A percentile compares a stretch with the other conserved stretches of the same genome.
Conservation (phyloP, 2,888 invertebrate species). For the Pycnomerus fuliginosus region DNA sequence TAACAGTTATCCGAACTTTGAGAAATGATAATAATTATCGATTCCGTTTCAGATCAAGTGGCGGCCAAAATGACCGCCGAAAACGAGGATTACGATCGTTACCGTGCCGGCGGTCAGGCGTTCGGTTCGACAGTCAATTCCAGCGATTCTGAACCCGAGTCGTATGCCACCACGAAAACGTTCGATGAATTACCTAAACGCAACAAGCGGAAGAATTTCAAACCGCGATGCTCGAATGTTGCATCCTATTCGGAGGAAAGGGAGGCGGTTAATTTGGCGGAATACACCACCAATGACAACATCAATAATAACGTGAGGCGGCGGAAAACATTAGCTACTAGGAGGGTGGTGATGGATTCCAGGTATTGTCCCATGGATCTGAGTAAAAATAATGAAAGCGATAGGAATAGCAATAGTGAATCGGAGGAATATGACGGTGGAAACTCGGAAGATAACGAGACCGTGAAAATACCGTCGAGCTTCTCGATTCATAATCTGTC, state of each 20-base stretch:
- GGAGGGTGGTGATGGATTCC: constrained; percentile 38
- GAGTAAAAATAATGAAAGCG: constrained; percentile 43
- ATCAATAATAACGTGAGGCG: constrained; percentile 43
- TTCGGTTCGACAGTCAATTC: constrained; percentile 52
- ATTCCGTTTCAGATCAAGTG: constrained; percentile 42
- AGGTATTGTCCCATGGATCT: constrained; percentile 49
- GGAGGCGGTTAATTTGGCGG: constrained; percentile 34
- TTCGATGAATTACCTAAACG: constrained; percentile 55
- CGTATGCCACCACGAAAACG: constrained; percentile 36
- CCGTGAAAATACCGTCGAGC: constrained; percentile 47
- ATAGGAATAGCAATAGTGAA: constrained; percentile 45
- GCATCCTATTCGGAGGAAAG: constrained; percentile 43
- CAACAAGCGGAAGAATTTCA: constrained; percentile 77
- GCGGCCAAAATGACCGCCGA: constrained; percentile 48
- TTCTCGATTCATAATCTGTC: constrained; percentile 51
- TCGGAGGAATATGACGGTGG: constrained; percentile 50
- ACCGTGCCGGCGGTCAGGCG: constrained; percentile 30
- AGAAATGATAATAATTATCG: not conserved
- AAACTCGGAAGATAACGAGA: constrained; percentile 38
- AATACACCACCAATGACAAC: constrained; percentile 46
- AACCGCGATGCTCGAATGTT: constrained; percentile 69
- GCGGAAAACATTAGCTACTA: constrained; percentile 43
- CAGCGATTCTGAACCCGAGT: constrained; percentile 57
- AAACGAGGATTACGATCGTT: constrained; percentile 43
- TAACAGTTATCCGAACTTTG: too few relatives aligned